Conservation (phyloP, 2,797 vertebrate species). For the Tarsius wallacei region DNA sequence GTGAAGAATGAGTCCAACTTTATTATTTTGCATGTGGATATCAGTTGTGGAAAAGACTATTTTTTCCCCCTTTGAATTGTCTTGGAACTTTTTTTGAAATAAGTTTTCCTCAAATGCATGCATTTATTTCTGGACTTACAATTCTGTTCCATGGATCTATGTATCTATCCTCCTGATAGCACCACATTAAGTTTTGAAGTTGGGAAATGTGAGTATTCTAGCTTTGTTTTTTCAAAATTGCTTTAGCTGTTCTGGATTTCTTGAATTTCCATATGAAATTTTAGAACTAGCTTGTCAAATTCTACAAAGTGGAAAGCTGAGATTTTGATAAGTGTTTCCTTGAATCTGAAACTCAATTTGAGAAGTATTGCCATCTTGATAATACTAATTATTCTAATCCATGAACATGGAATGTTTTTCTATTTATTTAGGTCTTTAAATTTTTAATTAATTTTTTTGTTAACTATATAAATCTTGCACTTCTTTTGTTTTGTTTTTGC, state of each 20-base stretch:
- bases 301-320: neutral
- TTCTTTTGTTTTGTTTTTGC: neutral
- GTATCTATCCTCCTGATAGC: neutral
- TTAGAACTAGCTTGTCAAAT: neutral
- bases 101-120: neutral
- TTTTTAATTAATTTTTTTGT: neutral
- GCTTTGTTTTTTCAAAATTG: neutral
- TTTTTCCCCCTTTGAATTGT: neutral
- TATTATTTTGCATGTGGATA: neutral
- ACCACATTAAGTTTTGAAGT: neutral
- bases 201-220: neutral
- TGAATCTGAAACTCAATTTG: neutral
- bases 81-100: neutral
- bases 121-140: neutral
- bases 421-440: neutral
- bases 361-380: neutral
- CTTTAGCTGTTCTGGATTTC: neutral
- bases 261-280: neutral
- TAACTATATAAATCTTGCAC: neutral
- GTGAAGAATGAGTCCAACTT: neutral
- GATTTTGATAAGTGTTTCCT: neutral
- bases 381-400: neutral
- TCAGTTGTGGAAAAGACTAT: neutral
- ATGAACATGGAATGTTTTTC: neutral
- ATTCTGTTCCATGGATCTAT: neutral